Base-by-base conservation (phyloP, 2,113 vertebrate genomes). In the Orcinus orca region DNA sequence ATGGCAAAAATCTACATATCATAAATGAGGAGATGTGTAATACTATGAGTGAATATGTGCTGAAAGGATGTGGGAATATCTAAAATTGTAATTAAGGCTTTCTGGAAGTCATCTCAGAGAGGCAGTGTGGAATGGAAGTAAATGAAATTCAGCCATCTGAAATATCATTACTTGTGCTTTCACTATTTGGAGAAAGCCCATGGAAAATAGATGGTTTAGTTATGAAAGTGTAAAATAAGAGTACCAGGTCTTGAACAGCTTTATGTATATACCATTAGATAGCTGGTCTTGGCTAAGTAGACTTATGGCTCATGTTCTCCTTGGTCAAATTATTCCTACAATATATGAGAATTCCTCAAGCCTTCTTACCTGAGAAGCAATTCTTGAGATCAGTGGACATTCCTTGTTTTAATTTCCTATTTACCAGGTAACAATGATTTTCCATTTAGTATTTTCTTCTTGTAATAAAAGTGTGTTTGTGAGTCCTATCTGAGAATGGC, bases 221-320 rank as follows among this genome's bases (percentile, higher is more conserved):
- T 21, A 71, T 18, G n/a, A 86, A 83, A 87, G 29, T 4, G 3
- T 8, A 50, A 44, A 55, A 18, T 20, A 41, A 53, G 88, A 68
- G 8, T 3, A 5, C 12, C 18, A 58, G 18, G 33, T 36, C 68
- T 1, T 5, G 29, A 31, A 17, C 2, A 36, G 31, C 6, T 1
- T 21, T 21, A 2, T 26, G 13, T 53, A 26, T n/a, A 6, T 2
- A n/a, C 0, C 14, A 17, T 10, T 2, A 41, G 23, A 20, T 33
- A 58, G 50, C 65, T 80, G 36, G 5, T 63, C 44, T 41, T 8
- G 77, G 17, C 15, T 47, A 65, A 29, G 31, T 5, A 5, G 33
- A 15, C 13, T 26, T 38, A n/a, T 2, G 6, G 7, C 6, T 33
- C 17, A 2, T 55, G 58, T 29, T 58, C 6, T 17, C 29, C 26